Evolutionary conservation across 2,113 vertebrate species (phyloP), one percentile per base, ranked within the genome.

Genomic region (Eidolon helvum): DNA sequence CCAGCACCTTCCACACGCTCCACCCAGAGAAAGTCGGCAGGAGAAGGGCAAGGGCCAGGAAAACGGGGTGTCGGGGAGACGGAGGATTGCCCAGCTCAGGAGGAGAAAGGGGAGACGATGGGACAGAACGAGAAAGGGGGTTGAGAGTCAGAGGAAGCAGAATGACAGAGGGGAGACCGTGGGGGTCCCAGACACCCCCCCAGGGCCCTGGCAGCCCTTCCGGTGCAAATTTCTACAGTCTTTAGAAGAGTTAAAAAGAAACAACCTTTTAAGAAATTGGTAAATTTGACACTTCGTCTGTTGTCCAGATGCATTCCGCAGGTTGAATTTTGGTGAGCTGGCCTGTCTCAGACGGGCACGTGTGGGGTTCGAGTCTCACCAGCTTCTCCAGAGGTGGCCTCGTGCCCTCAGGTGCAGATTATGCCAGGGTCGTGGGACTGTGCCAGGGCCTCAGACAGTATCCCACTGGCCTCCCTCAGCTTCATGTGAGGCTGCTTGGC

Each of bases 281-380:
- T 71, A 21, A 75, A 15, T 85, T 57, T 16, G 22, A n/a, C 59
- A 86, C 6, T 21, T 8, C n/a, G 77, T 66, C 8, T 1, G 4
- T 74, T 88, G 69, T 35, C 50, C 26, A 28, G 30, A 21, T 16
- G 19, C 33, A 0, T 28, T 50, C 53, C 63, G 10, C 19, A 4
- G 21, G 57, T 3, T 88, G 77, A 33, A 40, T 87, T 82, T 12
- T 45, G 50, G 35, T 45, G 83, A 63, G 28, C 43, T 33, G 14
- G 15, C 57, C 71, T 9, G 0, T 75, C 69, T 59, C n/a, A 10
- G 24, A 53, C 65, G 61, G 71, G 72, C 3, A 7, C 68, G 21
- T 9, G 16, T 35, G 61, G 80, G 24, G 2, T 1, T 16, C 3
- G 21, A 0, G 2, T n/a, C 22, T 66, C 57, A 1, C 10, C n/a